Conservation (phyloP, 2,797 vertebrate species). For the Molothrus ater region DNA sequence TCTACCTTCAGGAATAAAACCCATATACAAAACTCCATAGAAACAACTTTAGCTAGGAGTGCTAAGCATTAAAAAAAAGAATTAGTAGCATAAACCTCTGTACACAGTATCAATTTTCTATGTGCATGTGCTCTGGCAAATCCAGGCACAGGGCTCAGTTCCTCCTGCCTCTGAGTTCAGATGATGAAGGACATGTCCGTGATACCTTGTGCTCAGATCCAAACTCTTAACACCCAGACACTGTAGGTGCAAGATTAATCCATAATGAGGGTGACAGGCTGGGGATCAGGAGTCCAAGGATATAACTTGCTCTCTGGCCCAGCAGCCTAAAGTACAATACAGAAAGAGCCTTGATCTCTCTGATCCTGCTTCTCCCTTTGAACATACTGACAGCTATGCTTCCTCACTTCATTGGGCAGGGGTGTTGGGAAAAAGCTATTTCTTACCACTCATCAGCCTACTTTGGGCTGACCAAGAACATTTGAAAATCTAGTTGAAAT, state of each 20-base stretch:
- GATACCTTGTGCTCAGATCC: not conserved
- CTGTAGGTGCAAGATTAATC: not conserved
- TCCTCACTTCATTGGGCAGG: not conserved
- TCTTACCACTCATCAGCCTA: not conserved
- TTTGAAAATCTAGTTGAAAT: not conserved
- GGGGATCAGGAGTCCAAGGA: not conserved
- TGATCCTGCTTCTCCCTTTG: slow-evolving; percentile 10
- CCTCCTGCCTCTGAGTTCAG: not conserved
- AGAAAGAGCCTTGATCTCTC: slow-evolving; percentile 14
- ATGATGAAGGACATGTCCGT: rapidly evolving
- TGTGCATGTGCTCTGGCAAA: not conserved
- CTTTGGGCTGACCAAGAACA: not conserved
- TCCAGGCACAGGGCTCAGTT: not conserved
- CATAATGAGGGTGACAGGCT: not conserved
- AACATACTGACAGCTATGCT: not conserved
- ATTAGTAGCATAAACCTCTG: not conserved
- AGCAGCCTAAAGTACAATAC: not conserved
- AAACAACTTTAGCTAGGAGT: not conserved
- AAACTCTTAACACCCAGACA: not conserved
- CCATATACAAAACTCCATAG: not conserved
- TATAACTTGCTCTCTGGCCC: slow-evolving; percentile 10
- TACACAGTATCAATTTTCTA: not conserved
- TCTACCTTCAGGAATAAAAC: not conserved
- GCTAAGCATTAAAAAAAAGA: not conserved
- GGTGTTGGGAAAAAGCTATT: not conserved